These are phyloP conservation scores for Ailuropoda melanoleuca DNA, from an alignment of 2,113 vertebrate genomes.

Conservation along the genomic window DNA sequence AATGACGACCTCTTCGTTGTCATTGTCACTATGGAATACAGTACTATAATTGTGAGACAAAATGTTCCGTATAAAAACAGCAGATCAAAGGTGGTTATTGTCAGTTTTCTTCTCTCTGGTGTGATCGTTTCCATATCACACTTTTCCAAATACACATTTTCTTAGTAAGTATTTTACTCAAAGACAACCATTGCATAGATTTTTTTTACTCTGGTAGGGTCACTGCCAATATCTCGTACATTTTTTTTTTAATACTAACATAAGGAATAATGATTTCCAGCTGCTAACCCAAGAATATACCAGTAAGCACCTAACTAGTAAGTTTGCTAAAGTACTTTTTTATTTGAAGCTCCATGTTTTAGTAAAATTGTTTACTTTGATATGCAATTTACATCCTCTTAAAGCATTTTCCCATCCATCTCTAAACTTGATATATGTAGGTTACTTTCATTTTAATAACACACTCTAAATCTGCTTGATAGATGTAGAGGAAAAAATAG, in stretches of 20 bases:
- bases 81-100: background rate
- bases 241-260: conserved; percentile 29
- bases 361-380: conserved; percentile 59
- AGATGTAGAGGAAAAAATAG: background rate
- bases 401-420: conserved; percentile 62
- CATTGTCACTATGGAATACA: background rate
- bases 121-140: conserved; percentile 35
- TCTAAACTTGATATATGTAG: conserved; percentile 46
- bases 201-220: conserved; percentile 44
- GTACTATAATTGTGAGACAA: background rate
- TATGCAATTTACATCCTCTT: conserved; percentile 58
- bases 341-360: conserved; percentile 32
- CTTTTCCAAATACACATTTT: conserved; percentile 51
- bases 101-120: conserved; percentile 46
- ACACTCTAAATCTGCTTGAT: conserved; percentile 45
- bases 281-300: conserved; percentile 40
- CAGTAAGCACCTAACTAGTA: conserved; percentile 48
- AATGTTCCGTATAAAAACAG: background rate
- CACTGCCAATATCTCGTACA: background rate
- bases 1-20: background rate
- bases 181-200: background rate
- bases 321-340: conserved; percentile 44
- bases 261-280: conserved; percentile 59
- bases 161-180: background rate
- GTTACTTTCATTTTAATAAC: conserved; percentile 59